These are phyloP conservation scores for Gymnosoma rotundatum DNA, from an alignment of 2,888 invertebrate species.

Conservation along the genomic window DNA sequence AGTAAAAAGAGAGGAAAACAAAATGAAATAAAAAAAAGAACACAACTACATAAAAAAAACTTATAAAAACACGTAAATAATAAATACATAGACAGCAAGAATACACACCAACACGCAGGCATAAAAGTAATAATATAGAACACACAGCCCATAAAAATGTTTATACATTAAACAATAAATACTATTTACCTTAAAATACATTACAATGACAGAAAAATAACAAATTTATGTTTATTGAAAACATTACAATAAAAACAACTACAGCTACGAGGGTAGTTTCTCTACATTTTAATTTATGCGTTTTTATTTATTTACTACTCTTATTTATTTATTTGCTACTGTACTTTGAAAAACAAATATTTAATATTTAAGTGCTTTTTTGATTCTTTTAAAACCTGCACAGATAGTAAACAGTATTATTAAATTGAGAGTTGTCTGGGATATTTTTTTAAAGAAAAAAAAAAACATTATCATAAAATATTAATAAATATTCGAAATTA, in stretches of 20 bases:
- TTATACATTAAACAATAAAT: slow-evolving; percentile 47
- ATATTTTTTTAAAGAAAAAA: no score
- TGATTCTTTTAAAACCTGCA: no score
- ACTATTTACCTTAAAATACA: slow-evolving; percentile 61
- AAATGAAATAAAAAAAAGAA: slow-evolving; percentile 47
- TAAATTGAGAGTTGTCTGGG: no score
- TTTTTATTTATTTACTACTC: no score
- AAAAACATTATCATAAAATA: no score
- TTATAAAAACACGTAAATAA: slow-evolving; percentile 51
- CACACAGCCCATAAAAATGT: slow-evolving; percentile 14
- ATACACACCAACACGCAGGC: neutral
- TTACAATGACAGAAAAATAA: slow-evolving; percentile 49
- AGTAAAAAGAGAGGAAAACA: slow-evolving; percentile 3
- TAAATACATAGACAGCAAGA: neutral
- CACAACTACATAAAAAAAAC: slow-evolving; percentile 44
- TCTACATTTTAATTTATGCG: no score
- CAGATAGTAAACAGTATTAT: no score
- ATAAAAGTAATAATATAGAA: neutral
- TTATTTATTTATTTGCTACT: no score
- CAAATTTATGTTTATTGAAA: slow-evolving; percentile 64
- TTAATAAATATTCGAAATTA: no score
- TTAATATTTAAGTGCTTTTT: no score
- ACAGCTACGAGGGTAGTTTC: neutral
- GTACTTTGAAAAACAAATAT: no score
- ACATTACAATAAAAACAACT: slow-evolving; percentile 44